Evolutionary conservation across 2,888 invertebrate genomes (phyloP), one percentile per base, ranked within the genome.

Genomic region (Blastobasis lacticolella): DNA sequence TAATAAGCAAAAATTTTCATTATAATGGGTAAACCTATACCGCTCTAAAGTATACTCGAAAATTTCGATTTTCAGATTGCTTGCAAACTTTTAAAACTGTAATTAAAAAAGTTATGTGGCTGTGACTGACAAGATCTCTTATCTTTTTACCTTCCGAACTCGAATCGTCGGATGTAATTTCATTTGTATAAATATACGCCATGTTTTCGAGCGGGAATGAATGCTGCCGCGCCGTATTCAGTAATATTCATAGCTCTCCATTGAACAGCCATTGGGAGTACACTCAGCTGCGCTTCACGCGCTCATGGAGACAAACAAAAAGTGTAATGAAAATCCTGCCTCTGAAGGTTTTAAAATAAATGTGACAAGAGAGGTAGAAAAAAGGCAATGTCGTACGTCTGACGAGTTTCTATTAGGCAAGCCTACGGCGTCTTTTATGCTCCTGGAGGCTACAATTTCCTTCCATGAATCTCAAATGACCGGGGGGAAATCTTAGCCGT

Each of bases 381-480:
- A 75, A 73, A 71, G 75, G 72, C 72, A 69, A 62, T 63, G 72
- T 70, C 66, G 69, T 73, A 66, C 74, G 73, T 66, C 70, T 74
- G 73, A 74, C 73, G 73, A 81, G 78, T 79, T 80, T 78, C 75
- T 77, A 78, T 78, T 74, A 74, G 71, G 61, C 69, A 74, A 81
- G 85, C 85, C 83, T 77, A 70, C 78, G 79, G 86, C 82, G 73
- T 81, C 82, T 78, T 88, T 88, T 88, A 86, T 87, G 76, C 78
- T 75, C 76, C 87, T 81, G 78, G 71, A 79, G 84, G 88, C 86
- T 78, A 85, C 86, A 85, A 85, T 83, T 83, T 67, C 79, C 74
- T 82, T 75, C 85, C 86, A 88, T 88, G 88, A 87, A 88, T 88
- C 80, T 76, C 84, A 87, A 87, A 88, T 88, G 87, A 83, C 88